Evolutionary conservation across 2,113 vertebrate genomes (phyloP).

Genomic region (Dissostichus mawsoni): DNA sequence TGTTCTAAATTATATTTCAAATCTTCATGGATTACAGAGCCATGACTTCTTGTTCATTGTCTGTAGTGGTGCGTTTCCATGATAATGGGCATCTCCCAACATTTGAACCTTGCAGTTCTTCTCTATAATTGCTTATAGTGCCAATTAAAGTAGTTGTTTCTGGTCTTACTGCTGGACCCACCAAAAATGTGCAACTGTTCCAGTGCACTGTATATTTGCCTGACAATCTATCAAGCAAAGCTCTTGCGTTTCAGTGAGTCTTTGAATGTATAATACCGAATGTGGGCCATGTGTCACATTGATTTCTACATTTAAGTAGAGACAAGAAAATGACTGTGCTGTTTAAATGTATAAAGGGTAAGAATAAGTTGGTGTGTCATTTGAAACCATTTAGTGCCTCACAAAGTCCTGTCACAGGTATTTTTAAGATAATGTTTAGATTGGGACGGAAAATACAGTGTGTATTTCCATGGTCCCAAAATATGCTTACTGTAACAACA

Average conservation of each 20-base stretch:
- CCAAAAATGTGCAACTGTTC: conserved; percentile 21
- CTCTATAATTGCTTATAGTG: not conserved
- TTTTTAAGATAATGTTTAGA: conserved; percentile 27
- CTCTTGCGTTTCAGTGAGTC: conserved; percentile 42
- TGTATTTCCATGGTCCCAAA: conserved; percentile 14
- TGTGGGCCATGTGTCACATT: conserved; percentile 29
- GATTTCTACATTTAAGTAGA: conserved; percentile 24
- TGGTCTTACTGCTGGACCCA: conserved; percentile 26
- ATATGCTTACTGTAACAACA: conserved; percentile 11
- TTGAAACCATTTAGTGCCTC: conserved; percentile 62
- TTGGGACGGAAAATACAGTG: conserved; percentile 8
- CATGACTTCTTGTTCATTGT: not conserved
- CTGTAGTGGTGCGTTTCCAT: not conserved
- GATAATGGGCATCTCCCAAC: not conserved
- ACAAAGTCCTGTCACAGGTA: conserved; percentile 9
- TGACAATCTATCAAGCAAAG: conserved; percentile 76
- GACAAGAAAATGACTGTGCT: conserved; percentile 4
- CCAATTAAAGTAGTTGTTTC: not conserved
- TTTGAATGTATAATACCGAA: conserved; percentile 63
- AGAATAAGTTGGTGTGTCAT: conserved; percentile 23
- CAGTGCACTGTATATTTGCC: conserved; percentile 53
- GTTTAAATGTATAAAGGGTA: conserved; percentile 17
- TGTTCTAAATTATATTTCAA: conserved; percentile 21
- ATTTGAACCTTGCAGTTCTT: not conserved
- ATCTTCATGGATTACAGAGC: conserved; percentile 13